Percentiles rank a stretch among this genome's conserved stretches.
These are phyloP conservation scores for Meandrina meandrites DNA, from an alignment of 92 coral and sea anemone genomes.

Conservation along the genomic window DNA sequence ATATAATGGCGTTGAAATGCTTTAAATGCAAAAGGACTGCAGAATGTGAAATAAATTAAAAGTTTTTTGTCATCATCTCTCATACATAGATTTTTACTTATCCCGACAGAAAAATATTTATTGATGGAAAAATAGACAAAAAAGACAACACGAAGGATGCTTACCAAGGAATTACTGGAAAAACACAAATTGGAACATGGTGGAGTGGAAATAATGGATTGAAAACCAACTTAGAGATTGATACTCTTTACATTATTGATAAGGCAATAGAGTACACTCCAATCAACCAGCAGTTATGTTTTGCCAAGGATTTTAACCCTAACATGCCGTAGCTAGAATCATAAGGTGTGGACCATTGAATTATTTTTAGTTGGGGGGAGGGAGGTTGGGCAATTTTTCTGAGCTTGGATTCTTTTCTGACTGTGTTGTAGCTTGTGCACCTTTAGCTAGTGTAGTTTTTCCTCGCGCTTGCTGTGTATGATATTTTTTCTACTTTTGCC, in stretches of 20 bases:
- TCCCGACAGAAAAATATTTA: constrained; percentile 49
- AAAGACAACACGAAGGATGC: background rate
- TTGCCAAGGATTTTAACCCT: constrained; percentile 23
- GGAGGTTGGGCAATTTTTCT: too few relatives aligned
- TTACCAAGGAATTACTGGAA: constrained; percentile 61
- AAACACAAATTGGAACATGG: constrained; percentile 82
- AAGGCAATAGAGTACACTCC: constrained; percentile 43
- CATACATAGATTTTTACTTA: background rate
- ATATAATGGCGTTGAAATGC: too few relatives aligned
- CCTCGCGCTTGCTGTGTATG: too few relatives aligned
- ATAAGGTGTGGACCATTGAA: too few relatives aligned
- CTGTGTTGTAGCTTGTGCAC: too few relatives aligned
- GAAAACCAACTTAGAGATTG: constrained; percentile 45
- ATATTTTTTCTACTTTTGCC: too few relatives aligned
- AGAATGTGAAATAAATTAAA: too few relatives aligned
- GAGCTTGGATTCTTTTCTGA: too few relatives aligned
- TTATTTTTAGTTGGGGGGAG: too few relatives aligned
- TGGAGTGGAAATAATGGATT: constrained; percentile 47
- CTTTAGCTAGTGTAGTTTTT: too few relatives aligned
- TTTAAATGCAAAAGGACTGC: too few relatives aligned
- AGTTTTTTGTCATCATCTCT: too few relatives aligned
- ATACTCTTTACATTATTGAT: constrained; percentile 66
- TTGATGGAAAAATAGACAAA: constrained; percentile 54
- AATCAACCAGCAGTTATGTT: constrained; percentile 38
- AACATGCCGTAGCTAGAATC: constrained; percentile 29